These are phyloP conservation scores for Acanthococcus lagerstroemiae DNA, from an alignment of 2,888 invertebrate genomes.

Conservation along the genomic window DNA sequence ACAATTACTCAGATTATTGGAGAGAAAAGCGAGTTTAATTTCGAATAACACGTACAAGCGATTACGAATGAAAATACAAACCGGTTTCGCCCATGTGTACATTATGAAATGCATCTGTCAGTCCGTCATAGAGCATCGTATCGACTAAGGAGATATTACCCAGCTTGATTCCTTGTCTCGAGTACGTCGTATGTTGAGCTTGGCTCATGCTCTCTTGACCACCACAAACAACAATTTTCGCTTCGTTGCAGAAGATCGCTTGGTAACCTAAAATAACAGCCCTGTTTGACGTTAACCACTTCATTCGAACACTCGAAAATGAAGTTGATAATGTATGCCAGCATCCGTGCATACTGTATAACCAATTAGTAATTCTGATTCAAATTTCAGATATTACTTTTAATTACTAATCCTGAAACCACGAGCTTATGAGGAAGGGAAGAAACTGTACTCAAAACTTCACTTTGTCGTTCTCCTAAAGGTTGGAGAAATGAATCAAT, in stretches of 20 bases:
- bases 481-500: too few species aligned
- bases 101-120: slow-evolving; percentile 62
- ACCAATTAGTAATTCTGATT: too few species aligned
- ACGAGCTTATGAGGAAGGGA: too few species aligned
- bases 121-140: slow-evolving; percentile 57
- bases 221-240: slow-evolving; percentile 59
- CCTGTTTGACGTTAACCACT: slow-evolving; percentile 43
- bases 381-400: too few species aligned
- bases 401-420: too few species aligned
- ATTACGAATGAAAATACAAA: slow-evolving; percentile 39
- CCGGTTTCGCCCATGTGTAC: slow-evolving; percentile 73
- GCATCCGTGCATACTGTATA: too few species aligned
- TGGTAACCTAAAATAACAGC: slow-evolving; percentile 57
- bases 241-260: slow-evolving; percentile 56
- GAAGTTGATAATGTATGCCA: too few species aligned
- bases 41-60: too few species aligned
- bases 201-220: slow-evolving; percentile 77
- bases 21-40: background rate
- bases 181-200: slow-evolving; percentile 56
- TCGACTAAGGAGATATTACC: slow-evolving; percentile 55
- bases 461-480: too few species aligned
- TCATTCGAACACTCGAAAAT: too few species aligned
- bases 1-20: slow-evolving; percentile 1
- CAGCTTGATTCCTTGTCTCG: slow-evolving; percentile 56
- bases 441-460: too few species aligned